Conservation (phyloP, 2,113 vertebrate genomes). For the Chloropsis hardwickii region DNA sequence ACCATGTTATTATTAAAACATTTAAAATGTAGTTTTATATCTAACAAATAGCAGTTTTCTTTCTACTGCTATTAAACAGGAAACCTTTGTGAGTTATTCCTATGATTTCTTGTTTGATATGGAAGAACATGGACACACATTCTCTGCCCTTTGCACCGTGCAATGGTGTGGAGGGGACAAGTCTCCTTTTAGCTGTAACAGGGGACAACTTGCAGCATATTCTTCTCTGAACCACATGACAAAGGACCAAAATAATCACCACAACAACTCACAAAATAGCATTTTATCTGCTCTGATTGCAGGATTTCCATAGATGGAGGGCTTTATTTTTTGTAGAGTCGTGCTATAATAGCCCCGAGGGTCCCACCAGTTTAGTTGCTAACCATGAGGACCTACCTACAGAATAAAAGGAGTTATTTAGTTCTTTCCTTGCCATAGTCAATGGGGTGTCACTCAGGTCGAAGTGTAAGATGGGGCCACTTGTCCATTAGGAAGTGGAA, state of each 20-base stretch:
- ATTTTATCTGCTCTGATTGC: neutral
- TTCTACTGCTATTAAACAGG: neutral
- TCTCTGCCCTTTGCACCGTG: neutral
- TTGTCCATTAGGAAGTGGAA: conserved; percentile 54
- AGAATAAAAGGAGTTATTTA: conserved; percentile 7
- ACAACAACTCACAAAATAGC: neutral
- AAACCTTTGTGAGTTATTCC: neutral
- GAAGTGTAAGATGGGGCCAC: conserved; percentile 53
- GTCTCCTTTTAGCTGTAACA: neutral
- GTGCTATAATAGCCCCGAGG: neutral
- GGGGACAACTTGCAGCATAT: neutral
- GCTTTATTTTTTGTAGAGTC: neutral
- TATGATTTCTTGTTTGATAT: neutral
- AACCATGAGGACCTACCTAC: neutral
- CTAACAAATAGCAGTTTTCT: neutral
- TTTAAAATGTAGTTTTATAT: neutral
- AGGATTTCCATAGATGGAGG: neutral
- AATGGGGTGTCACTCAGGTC: conserved; percentile 22
- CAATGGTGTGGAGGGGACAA: neutral
- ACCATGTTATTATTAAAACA: neutral
- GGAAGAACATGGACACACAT: neutral
- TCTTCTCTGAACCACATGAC: neutral
- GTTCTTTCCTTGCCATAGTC: neutral
- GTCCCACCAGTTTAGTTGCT: neutral
- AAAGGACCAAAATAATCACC: neutral